Conservation (phyloP, 2,113 vertebrate genomes). For the Paratilapia polleni region DNA sequence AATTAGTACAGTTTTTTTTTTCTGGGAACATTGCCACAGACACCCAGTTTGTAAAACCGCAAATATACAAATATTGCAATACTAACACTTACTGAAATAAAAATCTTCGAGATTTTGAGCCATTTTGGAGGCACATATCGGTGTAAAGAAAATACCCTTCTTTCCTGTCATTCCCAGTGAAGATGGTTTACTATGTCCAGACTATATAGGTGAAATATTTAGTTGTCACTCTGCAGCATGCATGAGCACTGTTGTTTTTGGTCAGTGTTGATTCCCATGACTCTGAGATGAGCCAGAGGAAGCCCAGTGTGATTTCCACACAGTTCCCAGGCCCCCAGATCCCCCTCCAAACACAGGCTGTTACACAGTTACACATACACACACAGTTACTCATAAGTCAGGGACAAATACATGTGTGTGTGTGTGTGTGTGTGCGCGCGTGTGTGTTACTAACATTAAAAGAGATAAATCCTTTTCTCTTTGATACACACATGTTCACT, state of each 20-base stretch:
- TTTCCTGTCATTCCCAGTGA: background rate
- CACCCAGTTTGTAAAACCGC: background rate
- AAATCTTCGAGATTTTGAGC: background rate
- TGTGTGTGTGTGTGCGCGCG: too few relatives aligned
- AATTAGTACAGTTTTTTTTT: background rate
- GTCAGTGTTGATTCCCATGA: slow-evolving; percentile 72
- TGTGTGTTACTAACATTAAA: slow-evolving; percentile 27
- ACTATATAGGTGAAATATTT: background rate
- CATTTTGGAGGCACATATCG: background rate
- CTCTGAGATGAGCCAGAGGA: slow-evolving; percentile 62
- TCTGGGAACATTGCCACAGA: background rate
- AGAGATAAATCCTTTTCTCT: slow-evolving; percentile 58
- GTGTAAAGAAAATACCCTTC: background rate
- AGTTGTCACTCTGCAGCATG: slow-evolving; percentile 5
- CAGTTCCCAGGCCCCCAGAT: slow-evolving; percentile 74
- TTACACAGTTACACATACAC: slow-evolving; percentile 25
- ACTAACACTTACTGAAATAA: background rate
- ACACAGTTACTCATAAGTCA: slow-evolving; percentile 25
- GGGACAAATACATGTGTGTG: slow-evolving; percentile 12
- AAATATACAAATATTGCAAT: background rate
- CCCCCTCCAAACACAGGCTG: slow-evolving; percentile 41
- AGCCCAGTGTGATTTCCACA: slow-evolving; percentile 59
- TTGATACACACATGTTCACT: slow-evolving; percentile 33
- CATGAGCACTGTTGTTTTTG: slow-evolving; percentile 45
- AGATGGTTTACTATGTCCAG: background rate